A percentile compares a stretch with the other conserved stretches of the same genome.
These are phyloP conservation scores for Neomonachus schauinslandi DNA, from an alignment of 2,113 vertebrate genomes.

Conservation along the genomic window DNA sequence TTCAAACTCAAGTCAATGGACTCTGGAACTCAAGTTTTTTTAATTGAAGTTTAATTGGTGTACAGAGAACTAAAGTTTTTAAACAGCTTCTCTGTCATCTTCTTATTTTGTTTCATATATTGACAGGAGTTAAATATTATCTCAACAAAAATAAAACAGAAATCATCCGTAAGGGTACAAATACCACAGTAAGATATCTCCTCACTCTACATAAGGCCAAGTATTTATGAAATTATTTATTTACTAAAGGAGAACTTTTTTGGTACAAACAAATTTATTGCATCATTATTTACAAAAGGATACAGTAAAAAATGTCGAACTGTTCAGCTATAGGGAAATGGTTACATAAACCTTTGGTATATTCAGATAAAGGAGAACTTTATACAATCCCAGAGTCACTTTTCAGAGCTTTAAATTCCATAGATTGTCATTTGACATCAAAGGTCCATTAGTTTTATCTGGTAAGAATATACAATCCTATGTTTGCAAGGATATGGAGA, in stretches of 20 bases:
- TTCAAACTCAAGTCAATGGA: neutral
- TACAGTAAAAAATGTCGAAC: too few species aligned
- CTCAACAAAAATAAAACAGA: slow-evolving; percentile 6
- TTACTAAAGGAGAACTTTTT: slow-evolving; percentile 23
- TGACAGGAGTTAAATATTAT: neutral
- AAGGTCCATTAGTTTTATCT: neutral
- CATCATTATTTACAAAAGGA: neutral
- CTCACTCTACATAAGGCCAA: neutral
- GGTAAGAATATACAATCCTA: neutral
- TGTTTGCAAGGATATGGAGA: neutral
- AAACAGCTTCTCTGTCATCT: neutral
- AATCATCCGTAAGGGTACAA: neutral
- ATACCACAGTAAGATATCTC: neutral
- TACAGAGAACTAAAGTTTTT: neutral
- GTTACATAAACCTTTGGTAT: neutral
- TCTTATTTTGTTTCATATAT: slow-evolving; percentile 43
- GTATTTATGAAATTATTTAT: slow-evolving; percentile 10
- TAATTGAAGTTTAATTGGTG: neutral
- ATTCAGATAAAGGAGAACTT: slow-evolving; percentile 28
- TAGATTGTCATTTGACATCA: neutral
- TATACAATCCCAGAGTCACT: neutral
- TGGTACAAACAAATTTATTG: neutral
- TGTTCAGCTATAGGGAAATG: neutral
- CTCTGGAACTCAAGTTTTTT: neutral
- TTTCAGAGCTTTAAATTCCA: neutral